Base-by-base conservation (phyloP, 2,113 vertebrate genomes). In the Campylomormyrus tamandua region DNA sequence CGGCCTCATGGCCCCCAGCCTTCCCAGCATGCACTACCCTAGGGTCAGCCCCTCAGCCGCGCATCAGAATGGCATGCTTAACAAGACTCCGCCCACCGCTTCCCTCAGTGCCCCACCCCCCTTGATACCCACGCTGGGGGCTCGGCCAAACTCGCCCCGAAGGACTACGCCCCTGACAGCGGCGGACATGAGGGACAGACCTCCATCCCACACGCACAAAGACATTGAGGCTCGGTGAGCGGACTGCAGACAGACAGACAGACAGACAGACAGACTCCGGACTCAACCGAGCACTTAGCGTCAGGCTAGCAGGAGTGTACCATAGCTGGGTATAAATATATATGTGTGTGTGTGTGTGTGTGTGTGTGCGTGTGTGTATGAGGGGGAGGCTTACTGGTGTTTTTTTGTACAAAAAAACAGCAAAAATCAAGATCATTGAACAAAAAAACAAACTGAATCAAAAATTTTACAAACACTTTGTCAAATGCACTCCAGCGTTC, bases 11-110 rank as follows among this genome's bases (percentile, higher is more conserved):
- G 95, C 96, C 0, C 97, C 98, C 0, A 98, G 97, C 13, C 96
- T 99, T 35, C 97, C 97, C n/a, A 98, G 96, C 96, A 98, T 99
- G 98, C 98, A 99, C 96, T 99, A 98, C 92, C 97, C 98, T 49
- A 92, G 98, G 3, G 96, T 99, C 92, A 99, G 98, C 83, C 98
- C 98, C 53, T 95, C 98, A 0, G 94, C 97, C 0, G 97, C 95
- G 58, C 98, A 98, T 93, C 98, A 98, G 92, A 99, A 98, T 3
- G 97, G 97, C 77, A 94, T 98, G 90, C 96, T 99, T 90, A 98
- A 98, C 92, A 99, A 99, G 96, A 97, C 97, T 0, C 97, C 97
- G 0, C 98, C 98, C 83, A 97, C 98, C 0, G 98, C 98, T 0
- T 98, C 98, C 27, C 96, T 99, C 88, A 99, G 98, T 31, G 98